Evolutionary conservation across 2,888 invertebrate species (phyloP), one percentile per base, ranked within the genome.

Genomic region (Erynnis tages): DNA sequence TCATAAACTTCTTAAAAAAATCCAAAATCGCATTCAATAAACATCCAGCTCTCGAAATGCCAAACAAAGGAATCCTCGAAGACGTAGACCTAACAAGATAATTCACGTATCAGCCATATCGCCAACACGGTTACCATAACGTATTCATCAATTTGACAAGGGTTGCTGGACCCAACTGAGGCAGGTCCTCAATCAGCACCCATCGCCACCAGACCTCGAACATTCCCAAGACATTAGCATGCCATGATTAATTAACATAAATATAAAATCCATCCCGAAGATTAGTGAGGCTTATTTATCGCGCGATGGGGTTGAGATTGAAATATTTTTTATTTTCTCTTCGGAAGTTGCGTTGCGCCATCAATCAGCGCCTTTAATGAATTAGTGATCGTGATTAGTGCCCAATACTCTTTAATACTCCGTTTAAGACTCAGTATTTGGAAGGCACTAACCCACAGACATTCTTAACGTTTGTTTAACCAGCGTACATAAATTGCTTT

Each of bases 141-240:
- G 58, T 65, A 71, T 68, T 68, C 66, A 72, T 73, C 68, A 75
- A 67, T 60, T 60, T 75, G 74, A 76, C 66, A 65, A 72, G 71
- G 76, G 74, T 73, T 19, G 3, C 35, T 35, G 10, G 14, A 30
- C 40, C 14, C 21, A 46, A 17, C 43, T 57, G 38, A 34, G 43
- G 41, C 50, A 53, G 30, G 30, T 40, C 54, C 49, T 55, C 35
- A 44, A 54, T 60, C 55, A 56, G 45, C 58, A 44, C 37, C 57
- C 58, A 61, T 60, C 54, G 59, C 52, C 58, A 57, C 50, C 56
- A 40, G 29, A 55, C 50, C 52, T 52, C 17, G 41, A 52, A 43
- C 40, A 40, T 37, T 29, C 11, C 19, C 23, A 52, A 52, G 37
- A 37, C 37, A 52, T 44, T 44, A 44, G 50, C 37, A 29, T 52